Conservation (phyloP, 1,140 invertebrate species). For the Grapholita molesta region DNA sequence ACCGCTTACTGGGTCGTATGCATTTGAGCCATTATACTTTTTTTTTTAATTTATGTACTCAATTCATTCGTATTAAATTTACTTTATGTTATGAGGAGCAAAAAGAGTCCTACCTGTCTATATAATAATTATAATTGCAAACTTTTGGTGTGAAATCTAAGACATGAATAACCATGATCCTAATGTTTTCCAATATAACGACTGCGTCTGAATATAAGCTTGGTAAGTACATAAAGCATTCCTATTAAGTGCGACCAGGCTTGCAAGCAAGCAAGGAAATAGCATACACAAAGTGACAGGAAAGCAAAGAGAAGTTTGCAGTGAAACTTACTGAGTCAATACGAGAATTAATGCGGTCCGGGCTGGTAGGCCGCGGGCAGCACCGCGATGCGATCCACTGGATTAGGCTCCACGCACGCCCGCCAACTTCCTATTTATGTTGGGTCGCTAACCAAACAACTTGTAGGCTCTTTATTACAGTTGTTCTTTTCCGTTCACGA, state of each 20-base stretch:
- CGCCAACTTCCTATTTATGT: constrained; percentile 68
- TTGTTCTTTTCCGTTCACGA: constrained; percentile 72
- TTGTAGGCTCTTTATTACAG: constrained; percentile 76
- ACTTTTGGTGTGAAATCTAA: too few species aligned
- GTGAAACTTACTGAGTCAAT: constrained; percentile 53
- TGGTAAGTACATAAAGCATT: background rate
- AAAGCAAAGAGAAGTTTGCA: constrained; percentile 6
- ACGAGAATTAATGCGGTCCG: constrained; percentile 55
- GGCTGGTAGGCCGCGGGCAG: constrained; percentile 42
- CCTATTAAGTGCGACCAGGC: background rate
- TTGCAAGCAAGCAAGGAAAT: background rate
- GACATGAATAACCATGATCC: too few species aligned
- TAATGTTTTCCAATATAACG: too few species aligned
- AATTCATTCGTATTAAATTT: too few species aligned
- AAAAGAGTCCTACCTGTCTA: too few species aligned
- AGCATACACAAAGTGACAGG: background rate
- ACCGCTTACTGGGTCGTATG: too few species aligned
- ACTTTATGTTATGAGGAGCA: too few species aligned
- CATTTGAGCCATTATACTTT: too few species aligned
- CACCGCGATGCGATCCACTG: constrained; percentile 58
- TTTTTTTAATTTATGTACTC: too few species aligned
- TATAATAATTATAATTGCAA: too few species aligned
- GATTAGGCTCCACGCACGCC: constrained; percentile 69
- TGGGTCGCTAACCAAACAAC: constrained; percentile 70
- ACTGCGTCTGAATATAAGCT: background rate